phyloP scores from a whole-genome alignment of 1,140 invertebrate species.

The Pogonognathellus flavescens region DNA sequence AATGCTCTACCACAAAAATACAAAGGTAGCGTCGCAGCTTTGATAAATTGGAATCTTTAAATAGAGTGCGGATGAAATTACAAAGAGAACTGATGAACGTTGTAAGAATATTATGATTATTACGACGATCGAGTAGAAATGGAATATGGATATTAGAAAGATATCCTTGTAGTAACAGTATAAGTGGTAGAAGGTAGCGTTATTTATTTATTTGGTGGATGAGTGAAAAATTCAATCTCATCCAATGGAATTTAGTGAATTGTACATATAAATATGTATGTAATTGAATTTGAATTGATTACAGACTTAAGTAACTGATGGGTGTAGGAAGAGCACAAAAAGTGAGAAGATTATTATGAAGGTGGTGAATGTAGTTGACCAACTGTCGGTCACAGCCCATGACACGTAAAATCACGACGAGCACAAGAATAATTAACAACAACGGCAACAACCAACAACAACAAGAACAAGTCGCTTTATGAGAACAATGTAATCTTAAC shows the following conservation, averaged over 20 bases:
- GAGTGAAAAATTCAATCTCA: constrained; percentile 30
- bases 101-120: neutral
- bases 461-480: neutral
- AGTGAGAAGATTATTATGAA: constrained; percentile 30
- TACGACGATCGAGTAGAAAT: neutral
- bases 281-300: constrained; percentile 10
- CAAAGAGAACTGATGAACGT: neutral
- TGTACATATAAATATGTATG: neutral
- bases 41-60: too few species aligned
- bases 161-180: neutral
- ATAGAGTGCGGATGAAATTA: neutral
- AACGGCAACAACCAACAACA: constrained; percentile 1
- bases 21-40: too few species aligned
- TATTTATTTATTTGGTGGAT: neutral
- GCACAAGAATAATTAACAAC: constrained; percentile 16
- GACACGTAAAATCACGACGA: constrained; percentile 45
- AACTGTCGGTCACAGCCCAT: constrained; percentile 47
- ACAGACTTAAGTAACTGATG: constrained; percentile 1
- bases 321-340: constrained; percentile 19
- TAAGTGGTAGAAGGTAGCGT: neutral
- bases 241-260: constrained; percentile 33
- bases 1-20: too few species aligned
- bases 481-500: constrained; percentile 23
- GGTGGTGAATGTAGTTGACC: constrained; percentile 28
- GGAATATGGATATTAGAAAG: neutral